Conservation (phyloP, 2,888 invertebrate species). For the Himalopsyche tibetana region DNA sequence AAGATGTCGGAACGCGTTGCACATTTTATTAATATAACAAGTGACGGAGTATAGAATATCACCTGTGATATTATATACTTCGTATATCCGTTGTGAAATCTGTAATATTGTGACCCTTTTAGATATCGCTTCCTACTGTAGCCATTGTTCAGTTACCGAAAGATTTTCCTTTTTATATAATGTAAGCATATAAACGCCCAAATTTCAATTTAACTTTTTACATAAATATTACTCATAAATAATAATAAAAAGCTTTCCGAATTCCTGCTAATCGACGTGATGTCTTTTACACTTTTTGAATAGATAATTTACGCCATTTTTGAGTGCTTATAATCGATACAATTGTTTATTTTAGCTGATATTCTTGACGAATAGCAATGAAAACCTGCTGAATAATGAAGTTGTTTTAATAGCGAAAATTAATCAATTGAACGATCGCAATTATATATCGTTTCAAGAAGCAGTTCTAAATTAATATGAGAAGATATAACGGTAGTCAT, state of each 20-base stretch:
- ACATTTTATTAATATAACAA: background rate
- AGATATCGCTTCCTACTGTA: background rate
- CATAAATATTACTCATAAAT: too few relatives aligned
- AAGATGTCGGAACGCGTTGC: background rate
- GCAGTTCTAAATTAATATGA: conserved; percentile 35
- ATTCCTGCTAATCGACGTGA: background rate
- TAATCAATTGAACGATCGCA: background rate
- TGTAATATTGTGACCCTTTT: conserved; percentile 26
- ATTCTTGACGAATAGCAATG: too few relatives aligned
- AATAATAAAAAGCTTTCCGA: conserved; percentile 5
- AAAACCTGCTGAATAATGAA: too few relatives aligned
- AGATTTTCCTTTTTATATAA: too few relatives aligned
- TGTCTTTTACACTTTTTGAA: conserved; percentile 1
- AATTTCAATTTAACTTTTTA: too few relatives aligned
- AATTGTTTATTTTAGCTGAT: background rate
- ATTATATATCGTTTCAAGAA: background rate
- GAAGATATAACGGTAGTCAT: conserved; percentile 53
- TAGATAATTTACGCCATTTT: background rate
- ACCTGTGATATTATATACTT: background rate
- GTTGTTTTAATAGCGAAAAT: too few relatives aligned
- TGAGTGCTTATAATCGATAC: conserved; percentile 36
- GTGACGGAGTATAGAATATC: conserved; percentile 28
- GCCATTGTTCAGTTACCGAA: too few relatives aligned
- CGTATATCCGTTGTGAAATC: conserved; percentile 16
- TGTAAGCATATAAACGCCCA: too few relatives aligned